phyloP scores from a whole-genome alignment of 2,888 invertebrate species.

The Mamestra brassicae region DNA sequence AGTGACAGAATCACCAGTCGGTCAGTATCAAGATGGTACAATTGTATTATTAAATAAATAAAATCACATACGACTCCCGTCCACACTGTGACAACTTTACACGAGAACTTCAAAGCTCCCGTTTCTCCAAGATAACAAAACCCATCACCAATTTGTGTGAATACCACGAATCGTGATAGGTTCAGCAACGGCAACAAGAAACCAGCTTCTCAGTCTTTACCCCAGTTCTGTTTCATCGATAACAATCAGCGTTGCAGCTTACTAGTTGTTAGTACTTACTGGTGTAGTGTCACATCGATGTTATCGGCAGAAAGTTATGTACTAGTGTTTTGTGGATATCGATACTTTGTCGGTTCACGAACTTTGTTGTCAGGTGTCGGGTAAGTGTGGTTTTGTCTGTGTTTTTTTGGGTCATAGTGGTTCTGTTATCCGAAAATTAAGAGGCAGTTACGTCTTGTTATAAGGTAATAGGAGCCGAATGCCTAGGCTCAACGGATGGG shows the following conservation, averaged over 20 bases:
- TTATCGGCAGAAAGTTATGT: constrained; percentile 35
- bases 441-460: no score
- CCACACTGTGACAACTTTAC: no score
- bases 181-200: constrained; percentile 18
- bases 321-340: constrained; percentile 38
- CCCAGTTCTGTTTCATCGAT: constrained; percentile 36
- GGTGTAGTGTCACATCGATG: constrained; percentile 39
- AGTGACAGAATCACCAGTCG: no score
- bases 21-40: no score
- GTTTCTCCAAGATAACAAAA: not conserved
- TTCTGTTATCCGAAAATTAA: no score
- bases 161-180: constrained; percentile 9
- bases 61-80: no score
- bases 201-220: constrained; percentile 10
- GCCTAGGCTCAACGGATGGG: not conserved
- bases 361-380: constrained; percentile 4
- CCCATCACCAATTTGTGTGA: not conserved
- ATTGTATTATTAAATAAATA: no score
- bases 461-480: not conserved
- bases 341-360: constrained; percentile 30
- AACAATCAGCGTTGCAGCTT: constrained; percentile 35
- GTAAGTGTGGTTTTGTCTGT: not conserved
- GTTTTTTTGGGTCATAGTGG: no score
- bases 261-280: constrained; percentile 26
- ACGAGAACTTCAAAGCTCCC: not conserved